Conservation (phyloP, 2,888 invertebrate genomes). For the Xylota sylvarum region DNA sequence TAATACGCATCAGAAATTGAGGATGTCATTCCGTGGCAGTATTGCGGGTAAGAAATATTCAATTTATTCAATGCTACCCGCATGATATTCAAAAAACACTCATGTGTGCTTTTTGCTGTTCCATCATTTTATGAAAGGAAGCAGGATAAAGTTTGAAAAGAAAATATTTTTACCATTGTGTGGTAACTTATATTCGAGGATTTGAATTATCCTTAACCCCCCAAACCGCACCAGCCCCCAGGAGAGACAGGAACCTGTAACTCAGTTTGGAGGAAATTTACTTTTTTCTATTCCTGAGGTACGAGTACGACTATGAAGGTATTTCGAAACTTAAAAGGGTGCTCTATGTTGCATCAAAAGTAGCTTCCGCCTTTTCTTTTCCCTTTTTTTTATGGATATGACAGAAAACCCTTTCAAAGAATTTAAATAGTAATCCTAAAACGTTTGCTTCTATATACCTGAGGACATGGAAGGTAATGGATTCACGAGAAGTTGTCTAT, state of each 20-base stretch:
- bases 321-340: neutral
- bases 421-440: slow-evolving; percentile 24
- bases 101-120: slow-evolving; percentile 2
- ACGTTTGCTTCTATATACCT: neutral
- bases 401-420: slow-evolving; percentile 10
- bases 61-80: slow-evolving; percentile 42
- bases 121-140: slow-evolving; percentile 13
- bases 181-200: slow-evolving; percentile 9
- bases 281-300: neutral
- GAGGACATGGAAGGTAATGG: neutral
- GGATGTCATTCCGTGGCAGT: slow-evolving; percentile 24
- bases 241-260: neutral
- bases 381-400: neutral
- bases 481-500: neutral
- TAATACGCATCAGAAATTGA: slow-evolving; percentile 34
- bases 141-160: slow-evolving; percentile 3
- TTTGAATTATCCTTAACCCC: slow-evolving; percentile 12
- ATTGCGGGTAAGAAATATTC: slow-evolving; percentile 19
- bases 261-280: neutral
- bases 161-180: slow-evolving; percentile 25
- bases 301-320: neutral
- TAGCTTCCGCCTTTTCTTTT: slow-evolving; percentile 12
- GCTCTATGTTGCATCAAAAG: slow-evolving; percentile 13
- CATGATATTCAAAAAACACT: neutral
- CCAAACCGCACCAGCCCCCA: slow-evolving; percentile 3